Percentiles rank a stretch among this genome's conserved stretches.
Conservation (phyloP, 2,888 invertebrate genomes). For the Tiphia femorata region DNA sequence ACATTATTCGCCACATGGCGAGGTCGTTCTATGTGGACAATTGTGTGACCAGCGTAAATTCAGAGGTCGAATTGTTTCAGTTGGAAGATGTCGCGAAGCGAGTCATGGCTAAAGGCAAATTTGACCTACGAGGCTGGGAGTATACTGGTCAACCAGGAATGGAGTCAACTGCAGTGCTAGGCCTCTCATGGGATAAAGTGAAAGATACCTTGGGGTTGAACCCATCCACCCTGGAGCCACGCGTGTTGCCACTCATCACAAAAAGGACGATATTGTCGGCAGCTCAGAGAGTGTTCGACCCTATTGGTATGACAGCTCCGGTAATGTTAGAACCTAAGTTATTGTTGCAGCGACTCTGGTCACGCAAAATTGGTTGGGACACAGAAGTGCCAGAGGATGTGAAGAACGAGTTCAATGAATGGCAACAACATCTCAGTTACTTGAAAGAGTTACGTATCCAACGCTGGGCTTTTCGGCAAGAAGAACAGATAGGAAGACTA, state of each 20-base stretch:
- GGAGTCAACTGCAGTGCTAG: background rate
- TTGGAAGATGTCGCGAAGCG: background rate
- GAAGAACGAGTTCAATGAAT: background rate
- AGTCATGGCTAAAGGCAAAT: background rate
- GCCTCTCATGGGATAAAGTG: background rate
- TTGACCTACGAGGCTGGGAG: background rate
- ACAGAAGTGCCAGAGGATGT: background rate
- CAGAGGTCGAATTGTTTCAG: background rate
- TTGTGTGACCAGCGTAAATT: background rate
- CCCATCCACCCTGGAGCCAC: too few species aligned
- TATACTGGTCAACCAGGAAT: background rate
- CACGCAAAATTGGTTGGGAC: background rate
- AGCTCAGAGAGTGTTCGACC: background rate
- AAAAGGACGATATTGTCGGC: background rate
- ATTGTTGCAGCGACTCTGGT: background rate
- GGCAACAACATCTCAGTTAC: background rate
- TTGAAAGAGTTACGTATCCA: background rate
- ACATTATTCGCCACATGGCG: background rate
- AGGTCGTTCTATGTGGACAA: background rate
- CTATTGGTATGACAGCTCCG: background rate
- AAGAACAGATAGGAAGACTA: background rate
- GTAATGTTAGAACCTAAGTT: background rate
- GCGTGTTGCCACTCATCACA: too few species aligned
- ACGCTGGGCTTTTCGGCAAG: too few species aligned
- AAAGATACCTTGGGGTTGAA: background rate